Base-by-base conservation (phyloP, 2,797 vertebrate species). In the Lepidocolaptes lacrymiger region DNA sequence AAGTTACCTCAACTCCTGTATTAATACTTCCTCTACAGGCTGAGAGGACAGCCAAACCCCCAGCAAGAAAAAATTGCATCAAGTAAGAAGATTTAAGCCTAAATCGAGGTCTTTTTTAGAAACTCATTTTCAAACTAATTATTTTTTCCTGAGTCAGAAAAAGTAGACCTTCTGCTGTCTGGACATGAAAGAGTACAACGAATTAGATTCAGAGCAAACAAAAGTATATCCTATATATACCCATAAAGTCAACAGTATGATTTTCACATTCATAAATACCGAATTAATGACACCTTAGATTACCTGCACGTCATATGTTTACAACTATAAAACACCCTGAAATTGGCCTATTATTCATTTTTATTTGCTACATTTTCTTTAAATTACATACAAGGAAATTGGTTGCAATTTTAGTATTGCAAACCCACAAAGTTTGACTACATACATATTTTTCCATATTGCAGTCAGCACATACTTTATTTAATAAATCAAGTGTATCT, bases 401-500 rank as follows among this genome's bases (percentile, higher is more conserved):
- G 68, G 39, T 86, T 91, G 64, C 51, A 95, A 97, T 96, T 96
- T 95, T 92, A 89, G 93, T 85, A 77, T 59, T 81, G 62, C 51
- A 81, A 95, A 97, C 88, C n/a, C 44, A 83, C 54, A 85, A 55
- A 41, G 20, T 85, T 80, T 85, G 41, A 56, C 72, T 89, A 43
- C 37, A 41, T 56, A 44, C 72, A 17, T 81, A 74, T 86, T 93
- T 96, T 97, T 88, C 78, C 41, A 28, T 91, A 62, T 54, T 88
- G 49, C 82, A 96, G 88, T 96, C 86, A 94, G 68, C 61, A 72
- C 22, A 69, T 80, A 55, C 13, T 73, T 92, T 4, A 23, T 91
- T 85, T 85, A 93, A 79, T 95, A 97, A 97, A 97, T 97, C 91
- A 97, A 91, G 44, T 93, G 51, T 93, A 81, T 82, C 62, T 89